Evolutionary conservation across 2,113 vertebrate genomes (phyloP), one percentile per base, ranked within the genome.

Genomic region (Peromyscus maniculatus): DNA sequence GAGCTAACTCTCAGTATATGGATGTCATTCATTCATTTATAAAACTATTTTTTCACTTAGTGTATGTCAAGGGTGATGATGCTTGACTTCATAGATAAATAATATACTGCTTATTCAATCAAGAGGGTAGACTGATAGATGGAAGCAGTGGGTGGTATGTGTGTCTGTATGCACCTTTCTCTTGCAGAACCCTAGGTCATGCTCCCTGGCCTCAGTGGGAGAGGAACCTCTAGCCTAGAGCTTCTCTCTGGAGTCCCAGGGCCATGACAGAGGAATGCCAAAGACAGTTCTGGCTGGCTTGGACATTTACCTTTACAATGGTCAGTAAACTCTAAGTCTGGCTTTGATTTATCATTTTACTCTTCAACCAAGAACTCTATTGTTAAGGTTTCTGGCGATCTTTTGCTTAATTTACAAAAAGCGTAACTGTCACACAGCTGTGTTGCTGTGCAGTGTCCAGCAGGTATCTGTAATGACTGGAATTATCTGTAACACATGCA

Each of bases 361-460:
- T 87, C 57, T 84, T 75, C 31, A 87, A 94, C 92, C 74, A 90
- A 92, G 74, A 83, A 80, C 8, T 94, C 31, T 64, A 82, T 66
- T 86, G 17, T 8, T 59, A 62, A 91, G 52, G 28, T 89, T 96
- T 89, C 82, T 78, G 72, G n/a, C 89, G 72, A 86, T 90, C 16
- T 93, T 96, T 86, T 74, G 36, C 28, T 83, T 91, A 74, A 93
- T 94, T 93, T 92, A 79, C 66, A 91, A 89, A 93, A 93, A 17
- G n/a, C 9, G 46, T 91, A 71, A 36, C 12, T 55, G 75, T 80
- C 31, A 33, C 26, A 36, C 52, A 94, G 12, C 36, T 75, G 91
- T 39, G n/a, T 89, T 91, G 62, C 55, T 83, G 26, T 33, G 62
- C 19, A 66, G 33, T 71, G 43, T 67, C 62, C 89, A 80, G 43